Conservation (phyloP, 2,888 invertebrate species). For the Teinopalpus imperialis region DNA sequence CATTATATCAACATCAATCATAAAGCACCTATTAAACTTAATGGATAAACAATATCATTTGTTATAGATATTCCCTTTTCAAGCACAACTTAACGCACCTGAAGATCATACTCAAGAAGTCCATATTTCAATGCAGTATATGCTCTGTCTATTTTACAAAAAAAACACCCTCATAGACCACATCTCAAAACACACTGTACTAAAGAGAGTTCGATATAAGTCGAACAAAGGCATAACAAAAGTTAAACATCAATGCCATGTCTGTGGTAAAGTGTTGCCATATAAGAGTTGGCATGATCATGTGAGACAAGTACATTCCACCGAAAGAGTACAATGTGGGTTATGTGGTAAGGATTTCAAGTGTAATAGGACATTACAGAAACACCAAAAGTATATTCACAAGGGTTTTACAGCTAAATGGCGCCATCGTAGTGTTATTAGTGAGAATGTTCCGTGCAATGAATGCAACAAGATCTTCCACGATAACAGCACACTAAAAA, state of each 20-base stretch:
- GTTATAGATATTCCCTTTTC: constrained; percentile 25
- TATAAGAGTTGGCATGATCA: constrained; percentile 39
- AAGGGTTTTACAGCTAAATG: constrained; percentile 16
- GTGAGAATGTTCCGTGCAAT: constrained; percentile 28
- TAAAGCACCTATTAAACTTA: too few relatives aligned
- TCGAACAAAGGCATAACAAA: constrained; percentile 8
- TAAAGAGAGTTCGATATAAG: not conserved
- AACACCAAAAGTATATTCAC: constrained; percentile 31
- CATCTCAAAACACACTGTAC: constrained; percentile 16
- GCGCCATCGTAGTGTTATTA: constrained; percentile 13
- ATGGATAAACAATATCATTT: not conserved
- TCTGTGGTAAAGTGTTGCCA: constrained; percentile 33
- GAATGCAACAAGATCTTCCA: constrained; percentile 33
- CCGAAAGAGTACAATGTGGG: constrained; percentile 20
- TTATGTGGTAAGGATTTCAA: constrained; percentile 31
- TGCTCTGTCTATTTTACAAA: constrained; percentile 22
- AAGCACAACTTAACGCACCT: constrained; percentile 38
- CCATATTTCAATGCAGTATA: constrained; percentile 28
- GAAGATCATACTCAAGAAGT: constrained; percentile 27
- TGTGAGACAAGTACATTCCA: constrained; percentile 33
- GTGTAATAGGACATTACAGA: constrained; percentile 27
- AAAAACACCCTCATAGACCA: constrained; percentile 23
- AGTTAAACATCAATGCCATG: constrained; percentile 27
- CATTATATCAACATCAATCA: too few relatives aligned
- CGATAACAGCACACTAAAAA: constrained; percentile 29